phyloP scores from a whole-genome alignment of 2,113 vertebrate genomes.

The Aegithalos caudatus region DNA sequence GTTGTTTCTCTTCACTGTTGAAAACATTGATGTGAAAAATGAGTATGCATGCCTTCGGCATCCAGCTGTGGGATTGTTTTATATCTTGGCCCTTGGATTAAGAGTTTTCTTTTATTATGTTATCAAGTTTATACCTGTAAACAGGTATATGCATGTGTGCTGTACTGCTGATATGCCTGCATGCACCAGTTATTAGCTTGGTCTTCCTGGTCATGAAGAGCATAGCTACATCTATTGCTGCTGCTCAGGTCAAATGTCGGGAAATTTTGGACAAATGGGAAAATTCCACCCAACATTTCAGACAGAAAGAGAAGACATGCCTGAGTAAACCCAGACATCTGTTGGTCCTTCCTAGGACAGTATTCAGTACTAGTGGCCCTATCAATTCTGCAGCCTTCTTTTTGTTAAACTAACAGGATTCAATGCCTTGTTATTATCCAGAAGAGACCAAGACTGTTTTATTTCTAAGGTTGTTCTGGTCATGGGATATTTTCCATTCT shows the following conservation, averaged over 20 bases:
- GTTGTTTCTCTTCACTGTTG: not conserved
- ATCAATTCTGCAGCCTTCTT: not conserved
- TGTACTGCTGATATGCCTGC: not conserved
- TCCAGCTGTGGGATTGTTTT: not conserved
- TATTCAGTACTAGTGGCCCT: not conserved
- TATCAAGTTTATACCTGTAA: not conserved
- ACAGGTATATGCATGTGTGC: not conserved
- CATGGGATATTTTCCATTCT: not conserved
- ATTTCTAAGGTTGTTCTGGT: not conserved
- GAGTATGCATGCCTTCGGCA: not conserved
- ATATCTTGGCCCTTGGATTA: not conserved
- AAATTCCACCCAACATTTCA: conserved; percentile 7
- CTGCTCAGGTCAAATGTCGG: not conserved
- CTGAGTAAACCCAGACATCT: not conserved
- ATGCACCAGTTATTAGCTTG: not conserved
- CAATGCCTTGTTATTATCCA: not conserved
- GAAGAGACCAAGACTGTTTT: not conserved
- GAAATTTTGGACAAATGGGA: conserved; percentile 9
- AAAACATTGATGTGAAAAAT: not conserved
- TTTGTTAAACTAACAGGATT: not conserved
- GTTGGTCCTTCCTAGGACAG: not conserved
- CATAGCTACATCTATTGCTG: not conserved
- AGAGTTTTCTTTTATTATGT: not conserved
- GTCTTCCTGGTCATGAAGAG: not conserved
- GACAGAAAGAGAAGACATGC: not conserved